Evolutionary conservation across 2,797 vertebrate genomes (phyloP).

Genomic region (Halcyon smyrnensis): DNA sequence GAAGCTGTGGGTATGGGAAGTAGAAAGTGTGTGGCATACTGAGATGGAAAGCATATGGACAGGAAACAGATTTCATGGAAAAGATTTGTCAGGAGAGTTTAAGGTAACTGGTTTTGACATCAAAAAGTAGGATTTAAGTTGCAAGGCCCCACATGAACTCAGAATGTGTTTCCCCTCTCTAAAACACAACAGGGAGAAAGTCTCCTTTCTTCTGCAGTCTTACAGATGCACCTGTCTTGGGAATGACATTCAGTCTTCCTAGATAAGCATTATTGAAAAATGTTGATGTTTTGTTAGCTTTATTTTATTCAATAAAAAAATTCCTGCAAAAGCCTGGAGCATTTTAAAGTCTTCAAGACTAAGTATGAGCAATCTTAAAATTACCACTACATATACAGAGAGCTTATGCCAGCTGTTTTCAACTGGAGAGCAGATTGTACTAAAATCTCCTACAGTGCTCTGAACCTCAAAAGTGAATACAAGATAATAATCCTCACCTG

Average conservation of each 20-base stretch:
- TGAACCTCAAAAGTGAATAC: neutral
- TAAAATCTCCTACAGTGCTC: neutral
- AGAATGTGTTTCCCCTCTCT: neutral
- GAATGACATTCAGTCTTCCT: neutral
- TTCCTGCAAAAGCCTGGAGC: neutral
- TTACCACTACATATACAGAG: neutral
- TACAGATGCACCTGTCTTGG: neutral
- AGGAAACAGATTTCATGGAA: neutral
- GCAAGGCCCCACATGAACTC: neutral
- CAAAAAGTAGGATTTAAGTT: conserved; percentile 18
- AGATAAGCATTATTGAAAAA: neutral
- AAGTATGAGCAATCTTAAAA: neutral
- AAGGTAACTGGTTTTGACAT: neutral
- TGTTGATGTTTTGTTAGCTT: neutral
- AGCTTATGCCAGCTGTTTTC: conserved; percentile 16
- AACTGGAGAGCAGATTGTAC: conserved; percentile 19
- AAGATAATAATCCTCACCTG: neutral
- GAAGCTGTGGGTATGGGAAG: neutral
- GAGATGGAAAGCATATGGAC: neutral
- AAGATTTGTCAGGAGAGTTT: conserved; percentile 1
- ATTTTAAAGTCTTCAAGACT: neutral
- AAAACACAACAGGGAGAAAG: neutral
- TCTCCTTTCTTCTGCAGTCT: neutral
- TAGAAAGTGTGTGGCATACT: neutral
- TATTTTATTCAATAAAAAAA: neutral